Conservation (phyloP, 2,797 vertebrate genomes). For the Eurystomus glaucurus region DNA sequence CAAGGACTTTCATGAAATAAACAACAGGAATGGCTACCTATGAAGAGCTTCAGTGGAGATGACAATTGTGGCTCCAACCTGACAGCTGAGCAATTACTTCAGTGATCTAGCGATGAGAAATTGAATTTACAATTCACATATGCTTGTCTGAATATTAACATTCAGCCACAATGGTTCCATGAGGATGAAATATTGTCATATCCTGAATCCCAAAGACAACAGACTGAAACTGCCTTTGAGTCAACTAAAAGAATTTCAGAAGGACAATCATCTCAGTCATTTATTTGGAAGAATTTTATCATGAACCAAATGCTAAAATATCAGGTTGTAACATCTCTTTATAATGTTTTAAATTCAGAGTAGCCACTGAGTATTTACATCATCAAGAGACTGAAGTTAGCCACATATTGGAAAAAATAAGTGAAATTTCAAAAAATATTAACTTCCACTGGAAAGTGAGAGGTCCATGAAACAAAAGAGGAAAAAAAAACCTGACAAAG, state of each 20-base stretch:
- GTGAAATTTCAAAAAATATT: background rate
- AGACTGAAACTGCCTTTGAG: background rate
- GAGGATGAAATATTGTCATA: background rate
- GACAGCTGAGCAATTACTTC: conserved; percentile 2
- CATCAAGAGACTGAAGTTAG: background rate
- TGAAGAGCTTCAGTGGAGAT: background rate
- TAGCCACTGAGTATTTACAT: background rate
- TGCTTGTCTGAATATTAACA: background rate
- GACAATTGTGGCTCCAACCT: background rate
- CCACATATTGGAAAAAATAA: background rate
- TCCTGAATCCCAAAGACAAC: background rate
- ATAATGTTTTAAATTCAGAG: background rate
- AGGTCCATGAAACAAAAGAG: background rate
- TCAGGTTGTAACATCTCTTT: background rate
- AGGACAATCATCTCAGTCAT: background rate
- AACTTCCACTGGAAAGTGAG: background rate
- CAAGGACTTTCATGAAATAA: conserved; percentile 10
- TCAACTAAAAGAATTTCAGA: background rate
- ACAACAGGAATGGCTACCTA: background rate
- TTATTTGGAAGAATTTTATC: background rate
- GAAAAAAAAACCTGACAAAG: background rate
- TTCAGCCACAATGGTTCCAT: background rate
- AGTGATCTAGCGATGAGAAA: background rate
- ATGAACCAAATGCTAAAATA: background rate
- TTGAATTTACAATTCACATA: background rate